Evolutionary conservation across 2,888 invertebrate species (phyloP), one percentile per base, ranked within the genome.

Genomic region (Cheilosia variabilis): DNA sequence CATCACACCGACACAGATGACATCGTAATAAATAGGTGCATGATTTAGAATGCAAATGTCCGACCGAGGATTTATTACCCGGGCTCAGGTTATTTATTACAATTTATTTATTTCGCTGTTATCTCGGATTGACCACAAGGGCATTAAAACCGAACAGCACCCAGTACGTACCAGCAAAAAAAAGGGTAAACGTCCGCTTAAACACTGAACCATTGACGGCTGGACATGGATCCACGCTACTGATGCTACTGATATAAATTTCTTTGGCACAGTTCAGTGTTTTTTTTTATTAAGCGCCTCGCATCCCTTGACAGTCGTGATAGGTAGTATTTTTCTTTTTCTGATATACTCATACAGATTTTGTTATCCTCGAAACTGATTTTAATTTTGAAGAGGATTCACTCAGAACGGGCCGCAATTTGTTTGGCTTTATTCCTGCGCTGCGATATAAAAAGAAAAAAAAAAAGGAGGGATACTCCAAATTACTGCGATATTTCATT

Each of bases 1-100:
- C 73, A 79, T 79, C 79, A 63, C 52, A 68, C 68, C 41, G 66
- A 77, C 76, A 62, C 81, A 80, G 72, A 81, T 81, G 86, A 86
- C 81, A 81, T 68, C 43, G 62, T 76, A 72, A 81, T 81, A 81
- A 81, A 86, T 81, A 81, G 81, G 76, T 81, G 62, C 71, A 81
- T 81, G 86, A 86, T 77, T 86, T 86, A 86, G 86, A 81, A 86
- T 86, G 86, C 81, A 86, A 86, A 86, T 81, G 81, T 50, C 86
- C 76, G 17, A 57, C 24, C 22, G 41, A 57, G 68, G 72, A 86
- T 86, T 86, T 86, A 86, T 81, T 72, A 31, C 68, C 66, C 66
- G 13, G 52, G 60, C 81, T 62, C 15, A 58, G 72, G 81, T 86
- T 81, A 86, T 86, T 86, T 86, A 86, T 86, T 65, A 68, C 77